Base-by-base conservation (phyloP, 2,888 invertebrate genomes). In the Cryptocheilus praepositus region DNA sequence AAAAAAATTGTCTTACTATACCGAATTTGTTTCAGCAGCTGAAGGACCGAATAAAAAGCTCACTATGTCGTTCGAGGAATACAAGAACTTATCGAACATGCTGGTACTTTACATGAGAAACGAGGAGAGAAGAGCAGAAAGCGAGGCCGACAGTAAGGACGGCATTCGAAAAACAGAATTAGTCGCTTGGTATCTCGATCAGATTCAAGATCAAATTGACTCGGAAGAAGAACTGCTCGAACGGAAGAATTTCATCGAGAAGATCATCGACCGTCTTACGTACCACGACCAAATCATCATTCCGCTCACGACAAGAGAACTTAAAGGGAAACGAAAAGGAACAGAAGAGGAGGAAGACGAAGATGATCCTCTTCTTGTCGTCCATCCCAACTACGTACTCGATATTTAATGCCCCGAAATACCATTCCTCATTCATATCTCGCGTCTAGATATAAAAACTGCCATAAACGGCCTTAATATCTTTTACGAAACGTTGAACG, bases 381-480 rank as follows among this genome's bases (percentile, higher is more conserved):
- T 98, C 0, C 98, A 99, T 91, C 99, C 99, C 0, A 98, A 98
- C 90, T 99, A 98, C 87, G 93, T 96, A 55, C 92, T 96, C 54
- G 96, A 97, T 76, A 90, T 89, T 71, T 89, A 84, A 84, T 16
- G 21, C 25, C 18, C n/a, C n/a, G n/a, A n/a, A n/a, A n/a, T n/a
- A n/a, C n/a, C n/a, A n/a, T n/a, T n/a, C n/a, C n/a, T n/a, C n/a
- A n/a, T n/a, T n/a, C n/a, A n/a, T n/a, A n/a, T n/a, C n/a, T n/a
- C n/a, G n/a, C n/a, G n/a, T n/a, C 15, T 16, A 28, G 2, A 21
- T 4, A 15, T 22, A 2, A 22, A 2, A 15, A 1, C 16, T n/a
- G 8, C 21, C 11, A 4, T n/a, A 8, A 45, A 16, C 45, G 15
- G 2, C 2, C 2, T n/a, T 16, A 45, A 7, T 45, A 45, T 45